phyloP scores from a whole-genome alignment of 2,888 invertebrate genomes.

The Diachrysia chrysitis region DNA sequence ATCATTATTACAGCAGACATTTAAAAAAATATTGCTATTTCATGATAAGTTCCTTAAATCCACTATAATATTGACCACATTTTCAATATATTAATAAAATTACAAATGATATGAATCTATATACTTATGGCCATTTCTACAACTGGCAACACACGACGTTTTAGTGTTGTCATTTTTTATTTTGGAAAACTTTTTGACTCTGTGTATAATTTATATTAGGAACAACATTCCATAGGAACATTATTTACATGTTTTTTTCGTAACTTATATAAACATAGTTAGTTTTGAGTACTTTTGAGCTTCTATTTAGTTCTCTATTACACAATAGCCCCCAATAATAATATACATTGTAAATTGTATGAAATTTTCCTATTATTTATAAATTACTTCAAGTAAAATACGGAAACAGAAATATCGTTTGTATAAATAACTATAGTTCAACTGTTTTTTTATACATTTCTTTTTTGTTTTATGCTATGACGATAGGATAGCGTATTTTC shows the following conservation, averaged over 20 bases:
- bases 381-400: neutral
- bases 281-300: slow-evolving; percentile 25
- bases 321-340: neutral
- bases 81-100: neutral
- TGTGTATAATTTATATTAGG: slow-evolving; percentile 25
- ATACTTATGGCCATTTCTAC: slow-evolving; percentile 2
- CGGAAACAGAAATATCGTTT: neutral
- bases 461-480: too few relatives aligned
- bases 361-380: neutral
- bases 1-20: too few relatives aligned
- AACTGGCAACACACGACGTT: neutral
- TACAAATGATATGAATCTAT: neutral
- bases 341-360: neutral
- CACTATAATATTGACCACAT: neutral
- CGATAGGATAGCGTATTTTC: too few relatives aligned
- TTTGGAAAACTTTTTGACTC: neutral
- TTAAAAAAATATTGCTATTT: neutral
- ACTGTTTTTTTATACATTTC: too few relatives aligned
- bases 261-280: neutral
- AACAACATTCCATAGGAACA: slow-evolving; percentile 54
- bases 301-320: neutral
- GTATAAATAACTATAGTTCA: neutral
- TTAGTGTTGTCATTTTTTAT: neutral
- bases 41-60: neutral
- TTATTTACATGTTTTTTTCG: slow-evolving; percentile 16